Evolutionary conservation across 2,113 vertebrate genomes (phyloP).

Genomic region (Macrotis lagotis): DNA sequence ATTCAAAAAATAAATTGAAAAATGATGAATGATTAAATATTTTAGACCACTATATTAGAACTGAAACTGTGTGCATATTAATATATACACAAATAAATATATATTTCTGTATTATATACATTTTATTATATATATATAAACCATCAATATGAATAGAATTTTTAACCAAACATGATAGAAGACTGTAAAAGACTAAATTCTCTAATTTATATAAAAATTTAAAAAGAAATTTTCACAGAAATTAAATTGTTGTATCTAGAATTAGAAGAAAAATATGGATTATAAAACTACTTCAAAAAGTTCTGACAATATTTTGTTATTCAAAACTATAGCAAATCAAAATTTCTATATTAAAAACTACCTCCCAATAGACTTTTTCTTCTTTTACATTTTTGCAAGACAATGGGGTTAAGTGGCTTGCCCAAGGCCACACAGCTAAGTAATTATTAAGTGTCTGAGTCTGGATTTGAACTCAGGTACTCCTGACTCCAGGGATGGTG

Average conservation of each 20-base stretch:
- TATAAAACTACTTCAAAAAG: neutral
- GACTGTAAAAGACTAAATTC: neutral
- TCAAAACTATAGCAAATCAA: neutral
- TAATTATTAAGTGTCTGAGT: too few relatives aligned
- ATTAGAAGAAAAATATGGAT: neutral
- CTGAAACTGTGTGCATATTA: neutral
- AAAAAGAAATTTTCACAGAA: neutral
- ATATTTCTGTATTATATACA: too few relatives aligned
- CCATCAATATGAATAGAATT: neutral
- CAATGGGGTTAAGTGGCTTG: too few relatives aligned
- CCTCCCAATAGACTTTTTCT: neutral
- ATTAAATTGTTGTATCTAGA: neutral
- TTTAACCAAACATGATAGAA: neutral
- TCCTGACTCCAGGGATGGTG: too few relatives aligned
- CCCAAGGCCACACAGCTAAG: too few relatives aligned
- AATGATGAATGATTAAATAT: neutral
- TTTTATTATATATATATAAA: neutral
- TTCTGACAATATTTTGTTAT: neutral
- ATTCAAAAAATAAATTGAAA: neutral
- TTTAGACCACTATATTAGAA: neutral
- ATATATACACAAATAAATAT: neutral
- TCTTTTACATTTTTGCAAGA: too few relatives aligned
- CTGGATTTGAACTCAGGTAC: too few relatives aligned
- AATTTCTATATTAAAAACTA: neutral
- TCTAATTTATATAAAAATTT: neutral